Percentiles rank a stretch among this genome's conserved stretches.
Conservation (phyloP, 1,140 invertebrate species). For the Camponotus pennsylvanicus region DNA sequence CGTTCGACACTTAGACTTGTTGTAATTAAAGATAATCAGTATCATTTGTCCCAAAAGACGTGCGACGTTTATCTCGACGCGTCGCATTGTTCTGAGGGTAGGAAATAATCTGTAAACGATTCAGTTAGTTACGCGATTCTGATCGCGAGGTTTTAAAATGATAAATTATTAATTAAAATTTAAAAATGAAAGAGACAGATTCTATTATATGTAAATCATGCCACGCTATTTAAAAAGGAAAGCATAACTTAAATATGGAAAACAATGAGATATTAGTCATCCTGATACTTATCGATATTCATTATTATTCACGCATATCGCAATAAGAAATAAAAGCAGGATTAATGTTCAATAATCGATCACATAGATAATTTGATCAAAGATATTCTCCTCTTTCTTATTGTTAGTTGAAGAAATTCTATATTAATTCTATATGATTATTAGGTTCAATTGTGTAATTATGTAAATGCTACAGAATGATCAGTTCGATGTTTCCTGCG, state of each 20-base stretch:
- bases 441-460: conserved; percentile 3
- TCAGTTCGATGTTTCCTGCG: not conserved
- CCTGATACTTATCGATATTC: conserved; percentile 16
- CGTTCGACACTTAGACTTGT: conserved; percentile 34
- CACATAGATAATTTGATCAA: conserved; percentile 19
- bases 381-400: not conserved
- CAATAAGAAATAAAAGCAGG: conserved; percentile 12
- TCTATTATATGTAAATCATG: not conserved
- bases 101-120: conserved; percentile 42
- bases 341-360: conserved; percentile 37
- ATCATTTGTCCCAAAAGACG: conserved; percentile 49
- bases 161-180: conserved; percentile 42
- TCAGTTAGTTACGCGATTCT: conserved; percentile 15
- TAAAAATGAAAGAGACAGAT: conserved; percentile 1
- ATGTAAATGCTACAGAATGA: not conserved
- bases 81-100: conserved; percentile 37
- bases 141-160: conserved; percentile 7
- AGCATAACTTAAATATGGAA: not conserved
- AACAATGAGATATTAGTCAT: conserved; percentile 32
- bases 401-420: conserved; percentile 17
- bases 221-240: conserved; percentile 1
- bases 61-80: conserved; percentile 5
- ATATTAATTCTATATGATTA: not conserved
- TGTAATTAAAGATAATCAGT: conserved; percentile 36
- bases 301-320: conserved; percentile 2